Evolutionary conservation across 2,113 vertebrate genomes (phyloP), one percentile per base, ranked within the genome.

Genomic region (Dasyurus viverrinus): DNA sequence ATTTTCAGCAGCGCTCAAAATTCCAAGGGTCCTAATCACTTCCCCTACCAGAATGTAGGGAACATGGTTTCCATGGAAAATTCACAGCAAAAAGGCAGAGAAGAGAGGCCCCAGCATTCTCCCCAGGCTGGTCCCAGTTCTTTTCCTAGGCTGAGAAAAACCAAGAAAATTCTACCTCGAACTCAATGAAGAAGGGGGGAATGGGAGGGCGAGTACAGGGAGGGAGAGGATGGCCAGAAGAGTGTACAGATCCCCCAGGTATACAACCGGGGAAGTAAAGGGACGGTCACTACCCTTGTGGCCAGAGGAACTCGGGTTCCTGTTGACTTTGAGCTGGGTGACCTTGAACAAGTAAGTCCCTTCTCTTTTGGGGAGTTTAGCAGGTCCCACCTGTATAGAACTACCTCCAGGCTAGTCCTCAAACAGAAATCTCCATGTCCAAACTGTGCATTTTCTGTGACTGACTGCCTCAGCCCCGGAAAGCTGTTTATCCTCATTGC

Each of bases 11-110:
- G 91, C 0, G 0, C 68, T 54, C 12, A 95, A 95, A 95, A 93
- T 0, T 26, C 95, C 96, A 96, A 96, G 95, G 84, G 96, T 96
- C 93, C 97, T 96, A 93, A 95, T 94, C 22, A 30, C 93, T 93
- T 98, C 55, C 53, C 0, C 9, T 54, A 96, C 94, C 90, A 68
- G 96, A 97, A 97, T 76, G 68, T 84, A 84, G n/a, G 68, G 68
- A 84, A 84, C n/a, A 48, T 91, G 94, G 60, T 96, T 98, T 98
- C 97, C 95, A 22, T 91, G 94, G 98, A 93, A 96, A 96, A 96
- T 97, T 96, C 54, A 97, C 0, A 2, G 92, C 89, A 94, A 97
- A 97, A 76, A 95, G 92, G 42, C 92, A 95, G 94, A 42, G 94
- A 93, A 50, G 42, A 68, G 55, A 54, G 91, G 95, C 54, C 54